Base-by-base conservation (phyloP, 2,888 invertebrate species). In the Galerucella pusilla region DNA sequence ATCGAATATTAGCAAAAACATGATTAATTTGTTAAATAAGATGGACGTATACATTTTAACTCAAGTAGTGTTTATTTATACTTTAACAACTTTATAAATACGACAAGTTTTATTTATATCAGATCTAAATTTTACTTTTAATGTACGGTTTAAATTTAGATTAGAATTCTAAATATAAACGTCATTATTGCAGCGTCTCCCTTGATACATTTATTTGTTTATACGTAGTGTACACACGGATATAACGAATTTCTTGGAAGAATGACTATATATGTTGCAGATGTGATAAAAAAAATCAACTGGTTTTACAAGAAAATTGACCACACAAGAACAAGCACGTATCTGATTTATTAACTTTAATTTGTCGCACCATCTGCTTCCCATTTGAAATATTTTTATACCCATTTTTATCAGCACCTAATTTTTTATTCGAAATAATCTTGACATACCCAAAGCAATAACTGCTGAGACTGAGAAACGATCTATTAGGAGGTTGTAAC, bases 81-180 rank as follows among this genome's bases (percentile, higher is more conserved):
- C 42, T 35, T 57, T 52, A 60, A 66, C 60, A 28, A 71, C 66
- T 61, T 52, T 74, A 74, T 74, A 71, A 74, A 74, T 74, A 71
- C 42, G 54, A 74, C 66, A 66, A 57, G 46, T 66, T 68, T 71
- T 75, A 75, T 75, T 75, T 75, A 75, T 71, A 75, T 75, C 74
- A 49, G 71, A 67, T 71, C 67, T 71, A 67, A 75, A 75, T 71
- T 71, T 66, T 71, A 52, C 71, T 57, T 71, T 67, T 67, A 70
- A 67, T 61, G 66, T 52, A 66, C 25, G 11, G 20, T 16, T 28
- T 75, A 75, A 75, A 66, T 71, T 75, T 71, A 71, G 74, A 54
- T 60, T 12, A 61, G 42, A 64, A 52, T 25, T 75, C 74, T 71
- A 71, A 61, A 71, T 66, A 75, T 75, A 75, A 52, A 4, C 14